Evolutionary conservation across 1,140 invertebrate species (phyloP).

Genomic region (Cyrtorhinus lividipennis): DNA sequence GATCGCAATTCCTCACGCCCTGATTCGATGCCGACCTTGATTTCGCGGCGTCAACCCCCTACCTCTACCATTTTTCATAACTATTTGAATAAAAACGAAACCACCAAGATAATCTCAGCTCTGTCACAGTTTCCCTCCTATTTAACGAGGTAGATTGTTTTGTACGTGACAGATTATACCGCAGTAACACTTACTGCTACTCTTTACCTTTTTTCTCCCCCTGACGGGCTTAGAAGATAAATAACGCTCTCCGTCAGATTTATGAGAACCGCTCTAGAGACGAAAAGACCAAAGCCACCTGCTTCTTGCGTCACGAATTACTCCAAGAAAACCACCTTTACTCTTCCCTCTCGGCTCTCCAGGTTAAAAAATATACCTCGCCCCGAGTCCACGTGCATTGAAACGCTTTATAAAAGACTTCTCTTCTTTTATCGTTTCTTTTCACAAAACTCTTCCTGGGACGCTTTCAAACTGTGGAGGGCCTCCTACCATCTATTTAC

Average conservation of each 20-base stretch:
- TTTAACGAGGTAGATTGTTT: background rate
- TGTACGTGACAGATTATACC: background rate
- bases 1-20: too few relatives aligned
- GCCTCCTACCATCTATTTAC: background rate
- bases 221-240: background rate
- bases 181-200: background rate
- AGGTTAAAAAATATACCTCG: background rate
- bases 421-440: background rate
- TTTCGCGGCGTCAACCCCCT: too few relatives aligned
- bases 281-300: background rate
- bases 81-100: too few relatives aligned
- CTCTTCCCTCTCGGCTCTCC: too few relatives aligned
- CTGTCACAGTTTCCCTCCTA: too few relatives aligned
- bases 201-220: background rate
- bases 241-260: background rate
- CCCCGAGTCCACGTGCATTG: background rate
- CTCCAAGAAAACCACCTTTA: background rate
- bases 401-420: background rate
- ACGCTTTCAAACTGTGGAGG: background rate
- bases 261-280: background rate
- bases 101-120: too few relatives aligned
- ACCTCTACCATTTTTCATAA: too few relatives aligned
- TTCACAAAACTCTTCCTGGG: background rate
- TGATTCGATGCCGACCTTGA: too few relatives aligned
- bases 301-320: background rate